phyloP scores from a whole-genome alignment of 2,888 invertebrate genomes.

The Drosophila macrospina region DNA sequence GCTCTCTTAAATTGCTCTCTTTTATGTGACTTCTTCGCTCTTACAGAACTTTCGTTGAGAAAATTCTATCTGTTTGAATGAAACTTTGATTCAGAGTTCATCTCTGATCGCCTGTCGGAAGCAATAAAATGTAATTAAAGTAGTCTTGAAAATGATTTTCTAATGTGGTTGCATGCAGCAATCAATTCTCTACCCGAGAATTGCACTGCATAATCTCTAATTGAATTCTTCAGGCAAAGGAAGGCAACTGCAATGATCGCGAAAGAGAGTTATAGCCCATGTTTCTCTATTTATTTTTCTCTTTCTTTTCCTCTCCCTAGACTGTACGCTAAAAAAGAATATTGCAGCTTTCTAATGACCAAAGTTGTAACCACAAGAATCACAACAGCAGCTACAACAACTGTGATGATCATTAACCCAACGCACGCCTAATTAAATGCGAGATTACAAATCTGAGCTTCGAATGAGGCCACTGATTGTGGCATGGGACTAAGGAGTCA shows the following conservation, averaged over 20 bases:
- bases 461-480: slow-evolving; percentile 67
- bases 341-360: slow-evolving; percentile 74
- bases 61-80: slow-evolving; percentile 28
- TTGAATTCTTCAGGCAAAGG: slow-evolving; percentile 40
- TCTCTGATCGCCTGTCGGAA: slow-evolving; percentile 48
- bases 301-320: slow-evolving; percentile 8
- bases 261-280: slow-evolving; percentile 44
- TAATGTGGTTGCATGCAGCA: slow-evolving; percentile 56
- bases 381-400: slow-evolving; percentile 2
- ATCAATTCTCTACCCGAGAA: slow-evolving; percentile 25
- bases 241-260: slow-evolving; percentile 60
- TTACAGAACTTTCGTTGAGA: slow-evolving; percentile 34
- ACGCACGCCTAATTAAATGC: slow-evolving; percentile 77
- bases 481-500: slow-evolving; percentile 26
- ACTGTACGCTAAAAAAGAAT: slow-evolving; percentile 25
- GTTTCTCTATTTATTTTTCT: slow-evolving; percentile 14
- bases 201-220: slow-evolving; percentile 51
- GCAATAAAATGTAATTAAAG: slow-evolving; percentile 70
- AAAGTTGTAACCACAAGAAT: slow-evolving; percentile 51
- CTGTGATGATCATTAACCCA: slow-evolving; percentile 47
- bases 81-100: slow-evolving; percentile 22
- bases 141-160: slow-evolving; percentile 57
- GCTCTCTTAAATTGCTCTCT: slow-evolving; percentile 37
- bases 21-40: slow-evolving; percentile 11
- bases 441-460: slow-evolving; percentile 60